A percentile compares a stretch with the other conserved stretches of the same genome.
Evolutionary conservation across 2,888 invertebrate genomes (phyloP).

Genomic region (Cheilosia pagana): DNA sequence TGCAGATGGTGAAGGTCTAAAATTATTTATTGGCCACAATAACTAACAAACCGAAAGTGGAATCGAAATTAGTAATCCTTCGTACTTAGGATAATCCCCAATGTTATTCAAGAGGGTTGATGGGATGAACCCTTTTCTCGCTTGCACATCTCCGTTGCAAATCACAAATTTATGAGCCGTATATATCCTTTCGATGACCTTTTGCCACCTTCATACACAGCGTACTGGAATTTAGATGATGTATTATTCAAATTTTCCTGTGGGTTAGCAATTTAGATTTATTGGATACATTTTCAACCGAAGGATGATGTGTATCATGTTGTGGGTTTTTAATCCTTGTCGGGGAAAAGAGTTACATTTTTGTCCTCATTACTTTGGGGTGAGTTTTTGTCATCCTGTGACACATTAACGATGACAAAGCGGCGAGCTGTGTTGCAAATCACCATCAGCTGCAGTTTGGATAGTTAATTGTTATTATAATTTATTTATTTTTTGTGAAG

Average conservation of each 20-base stretch:
- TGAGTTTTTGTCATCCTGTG: conserved; percentile 25
- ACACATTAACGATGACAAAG: conserved; percentile 33
- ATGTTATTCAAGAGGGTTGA: conserved; percentile 29
- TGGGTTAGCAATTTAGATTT: conserved; percentile 61
- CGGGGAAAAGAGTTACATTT: neutral
- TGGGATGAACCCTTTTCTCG: neutral
- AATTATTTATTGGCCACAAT: conserved; percentile 57
- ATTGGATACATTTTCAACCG: conserved; percentile 48
- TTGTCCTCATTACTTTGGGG: neutral
- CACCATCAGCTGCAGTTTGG: conserved; percentile 34
- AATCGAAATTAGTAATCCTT: conserved; percentile 66
- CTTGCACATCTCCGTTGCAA: conserved; percentile 15
- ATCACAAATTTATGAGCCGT: conserved; percentile 64
- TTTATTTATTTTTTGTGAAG: neutral
- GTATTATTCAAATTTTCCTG: conserved; percentile 59
- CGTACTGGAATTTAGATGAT: conserved; percentile 14
- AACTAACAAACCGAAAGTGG: conserved; percentile 41
- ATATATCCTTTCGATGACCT: conserved; percentile 48
- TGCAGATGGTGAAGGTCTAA: neutral
- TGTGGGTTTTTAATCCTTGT: conserved; percentile 28
- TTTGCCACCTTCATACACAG: neutral
- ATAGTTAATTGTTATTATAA: conserved; percentile 14
- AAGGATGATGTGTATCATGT: conserved; percentile 17
- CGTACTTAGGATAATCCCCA: conserved; percentile 56
- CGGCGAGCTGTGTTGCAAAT: conserved; percentile 36